Evolutionary conservation across 2,888 invertebrate species (phyloP), one percentile per base, ranked within the genome.

Genomic region (Dynastes maya): DNA sequence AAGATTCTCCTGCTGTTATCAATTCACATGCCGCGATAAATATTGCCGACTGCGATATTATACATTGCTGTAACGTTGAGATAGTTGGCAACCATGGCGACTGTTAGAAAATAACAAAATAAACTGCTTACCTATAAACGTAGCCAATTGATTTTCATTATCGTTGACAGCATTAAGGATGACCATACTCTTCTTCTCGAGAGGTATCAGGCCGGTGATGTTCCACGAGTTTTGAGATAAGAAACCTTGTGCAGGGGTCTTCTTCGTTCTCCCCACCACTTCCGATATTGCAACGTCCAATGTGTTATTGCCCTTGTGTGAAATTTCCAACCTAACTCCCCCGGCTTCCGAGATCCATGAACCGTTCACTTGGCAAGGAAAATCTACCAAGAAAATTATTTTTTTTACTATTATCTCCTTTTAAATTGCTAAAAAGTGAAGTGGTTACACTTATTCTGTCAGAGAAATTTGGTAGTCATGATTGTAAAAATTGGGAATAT

Each of bases 301-400:
- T 2, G 76, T 58, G 6, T 45, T 16, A 13, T 29, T 61, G 22
- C 64, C 75, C 8, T 72, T 72, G 77, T 27, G n/a, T 29, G 9
- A 9, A 9, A 83, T 65, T 9, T 81, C 82, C 40, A 83, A 80
- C 40, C 79, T 81, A 55, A 84, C 80, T 4, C 87, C 87, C 5
- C 84, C 86, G 2, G 84, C 82, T 61, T 84, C 83, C 13, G 85
- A 85, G 16, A 83, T 82, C 87, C 87, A 87, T 22, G 83, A 82
- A 6, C 87, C 87, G 51, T 79, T 80, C 0, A 86, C 78, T 53
- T 83, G 82, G 78, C 87, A 87, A 83, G 79, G 76, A 74, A 80
- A 82, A 68, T 80, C 79, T 77, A 51, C 0, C 61, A 63, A 4
- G 2, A 29, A 71, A 45, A 37, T 37, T 45, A 9, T 5, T 9